These are phyloP conservation scores for Epinephelus fuscoguttatus DNA, from an alignment of 2,113 vertebrate species.

Conservation along the genomic window DNA sequence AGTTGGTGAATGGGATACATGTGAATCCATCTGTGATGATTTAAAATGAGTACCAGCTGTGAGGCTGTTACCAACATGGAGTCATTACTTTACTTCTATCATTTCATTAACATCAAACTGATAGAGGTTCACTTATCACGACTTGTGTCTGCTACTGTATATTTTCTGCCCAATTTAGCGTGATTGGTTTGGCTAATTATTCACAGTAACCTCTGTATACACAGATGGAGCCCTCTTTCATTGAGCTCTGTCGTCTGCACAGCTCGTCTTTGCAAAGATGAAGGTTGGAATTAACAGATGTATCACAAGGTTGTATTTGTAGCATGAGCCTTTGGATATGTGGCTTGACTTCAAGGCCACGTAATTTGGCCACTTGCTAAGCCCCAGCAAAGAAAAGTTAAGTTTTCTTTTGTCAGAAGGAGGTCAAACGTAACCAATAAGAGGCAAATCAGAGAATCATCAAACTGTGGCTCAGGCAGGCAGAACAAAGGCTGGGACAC, in stretches of 20 bases:
- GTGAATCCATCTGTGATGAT: constrained; percentile 59
- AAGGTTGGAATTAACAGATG: not conserved
- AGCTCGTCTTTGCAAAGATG: not conserved
- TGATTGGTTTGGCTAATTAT: constrained; percentile 60
- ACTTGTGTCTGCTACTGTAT: constrained; percentile 41
- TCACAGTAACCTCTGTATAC: constrained; percentile 21
- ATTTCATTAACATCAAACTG: constrained; percentile 49
- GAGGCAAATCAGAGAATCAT: not conserved
- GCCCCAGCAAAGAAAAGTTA: not conserved
- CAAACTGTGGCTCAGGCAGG: not conserved
- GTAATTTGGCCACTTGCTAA: not conserved
- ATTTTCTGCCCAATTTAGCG: constrained; percentile 69
- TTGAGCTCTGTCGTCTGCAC: not conserved
- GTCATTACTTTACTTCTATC: constrained; percentile 53
- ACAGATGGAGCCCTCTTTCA: constrained; percentile 50
- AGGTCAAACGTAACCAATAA: not conserved
- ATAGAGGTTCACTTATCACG: constrained; percentile 49
- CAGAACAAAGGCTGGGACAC: not conserved
- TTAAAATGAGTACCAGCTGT: constrained; percentile 66
- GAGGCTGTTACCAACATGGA: constrained; percentile 48
- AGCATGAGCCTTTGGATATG: not conserved
- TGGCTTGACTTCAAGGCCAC: not conserved
- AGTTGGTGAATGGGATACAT: constrained; percentile 69
- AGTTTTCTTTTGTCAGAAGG: not conserved
- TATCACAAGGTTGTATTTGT: not conserved